Evolutionary conservation across 2,113 vertebrate species (phyloP), one percentile per base, ranked within the genome.

Genomic region (Columbina picui): DNA sequence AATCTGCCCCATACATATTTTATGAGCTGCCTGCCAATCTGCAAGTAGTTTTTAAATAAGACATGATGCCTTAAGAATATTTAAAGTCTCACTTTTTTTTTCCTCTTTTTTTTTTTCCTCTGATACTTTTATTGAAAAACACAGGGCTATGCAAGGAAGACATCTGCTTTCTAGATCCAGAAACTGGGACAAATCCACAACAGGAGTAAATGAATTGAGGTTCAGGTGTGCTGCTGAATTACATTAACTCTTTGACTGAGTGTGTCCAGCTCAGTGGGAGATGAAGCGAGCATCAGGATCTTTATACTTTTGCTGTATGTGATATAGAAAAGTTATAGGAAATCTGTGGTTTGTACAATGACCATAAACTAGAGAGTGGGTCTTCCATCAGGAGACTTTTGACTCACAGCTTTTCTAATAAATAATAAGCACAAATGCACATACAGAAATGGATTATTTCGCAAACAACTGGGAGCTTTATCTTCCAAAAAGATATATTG

Each of bases 31-130:
- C 90, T 97, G 95, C 86, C 95, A 95, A 94, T 95, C 93, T 96
- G 93, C 77, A 96, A 96, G 92, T 94, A 84, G 29, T 84, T 96
- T 95, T 96, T 94, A 94, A 96, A 96, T 94, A 95, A 96, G 90
- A 94, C 86, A 89, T 93, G 93, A 96, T 87, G 89, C 92, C 82
- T 84, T 91, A 94, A 91, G 92, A 97, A 97, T 97, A 87, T 96
- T 95, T 94, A 94, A 96, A 93, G 75, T 91, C 70, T 82, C 59
- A 41, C 74, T 86, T 94, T 68, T 57, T 60, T 57, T 63, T 93
- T 93, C 60, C 56, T 13, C 45, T 94, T 68, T 57, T 60, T 57
- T 63, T 93, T 93, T 64, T 60, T 13, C 45, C 34, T 93, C 68
- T 96, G 71, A 59, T 95, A 89, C 36, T 60, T 95, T 43, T 80